Conservation (phyloP, 2,888 invertebrate genomes). For the Stenchaetothrips biformis region DNA sequence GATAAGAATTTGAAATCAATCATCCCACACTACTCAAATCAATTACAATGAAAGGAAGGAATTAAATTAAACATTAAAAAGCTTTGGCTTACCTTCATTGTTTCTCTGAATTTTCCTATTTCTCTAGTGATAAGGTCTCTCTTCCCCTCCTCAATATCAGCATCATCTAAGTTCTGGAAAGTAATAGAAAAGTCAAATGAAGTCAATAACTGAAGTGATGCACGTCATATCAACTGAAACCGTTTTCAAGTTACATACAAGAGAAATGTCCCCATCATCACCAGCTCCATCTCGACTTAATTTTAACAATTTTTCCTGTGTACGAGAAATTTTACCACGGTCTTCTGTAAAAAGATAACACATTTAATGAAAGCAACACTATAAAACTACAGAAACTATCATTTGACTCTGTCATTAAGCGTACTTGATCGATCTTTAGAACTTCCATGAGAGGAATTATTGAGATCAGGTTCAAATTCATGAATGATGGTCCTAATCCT, state of each 20-base stretch:
- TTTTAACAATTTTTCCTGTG: slow-evolving; percentile 40
- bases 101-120: slow-evolving; percentile 95
- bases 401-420: neutral
- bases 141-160: slow-evolving; percentile 93
- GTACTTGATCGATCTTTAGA: neutral
- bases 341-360: slow-evolving; percentile 16
- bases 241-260: neutral
- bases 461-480: slow-evolving; percentile 76
- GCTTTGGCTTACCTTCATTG: slow-evolving; percentile 76
- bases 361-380: neutral
- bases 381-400: too few species aligned
- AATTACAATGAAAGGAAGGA: slow-evolving; percentile 14
- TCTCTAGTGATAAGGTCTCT: slow-evolving; percentile 93
- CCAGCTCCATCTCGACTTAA: slow-evolving; percentile 37
- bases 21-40: slow-evolving; percentile 12
- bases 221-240: neutral
- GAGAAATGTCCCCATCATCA: slow-evolving; percentile 30
- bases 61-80: slow-evolving; percentile 27
- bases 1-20: neutral
- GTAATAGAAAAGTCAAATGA: slow-evolving; percentile 27
- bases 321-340: slow-evolving; percentile 38
- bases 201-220: neutral
- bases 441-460: slow-evolving; percentile 59
- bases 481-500: slow-evolving; percentile 73
- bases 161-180: slow-evolving; percentile 58